Conservation (phyloP, 2,888 invertebrate genomes). For the Drosophila maculinotata region DNA sequence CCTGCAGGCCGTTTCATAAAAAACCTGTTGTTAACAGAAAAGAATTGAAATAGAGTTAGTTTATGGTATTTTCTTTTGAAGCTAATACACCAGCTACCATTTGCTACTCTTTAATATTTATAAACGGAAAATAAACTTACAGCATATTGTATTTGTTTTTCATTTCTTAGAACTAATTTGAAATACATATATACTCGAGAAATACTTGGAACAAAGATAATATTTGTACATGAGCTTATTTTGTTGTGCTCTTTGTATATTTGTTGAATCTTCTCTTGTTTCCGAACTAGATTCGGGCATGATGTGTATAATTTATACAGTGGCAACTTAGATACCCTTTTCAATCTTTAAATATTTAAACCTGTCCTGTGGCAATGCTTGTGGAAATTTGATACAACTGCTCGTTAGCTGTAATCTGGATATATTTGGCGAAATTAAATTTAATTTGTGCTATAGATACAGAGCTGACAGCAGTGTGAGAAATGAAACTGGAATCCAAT, state of each 20-base stretch:
- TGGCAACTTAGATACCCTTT: background rate
- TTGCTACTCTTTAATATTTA: no score
- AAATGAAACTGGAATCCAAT: background rate
- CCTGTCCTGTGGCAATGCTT: background rate
- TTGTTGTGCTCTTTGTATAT: background rate
- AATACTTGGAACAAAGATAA: no score
- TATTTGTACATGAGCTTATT: background rate
- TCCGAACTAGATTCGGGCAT: no score
- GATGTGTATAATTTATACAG: no score
- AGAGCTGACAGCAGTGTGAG: no score
- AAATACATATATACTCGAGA: background rate
- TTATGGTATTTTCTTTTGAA: no score
- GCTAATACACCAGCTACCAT: no score
- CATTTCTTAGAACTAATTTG: background rate
- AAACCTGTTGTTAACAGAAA: no score
- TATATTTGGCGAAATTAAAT: slow-evolving; percentile 7
- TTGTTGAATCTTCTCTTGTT: no score
- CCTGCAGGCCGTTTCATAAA: slow-evolving; percentile 3
- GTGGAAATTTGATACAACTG: background rate
- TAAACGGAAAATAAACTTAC: no score
- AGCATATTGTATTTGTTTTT: no score
- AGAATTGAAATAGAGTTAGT: no score
- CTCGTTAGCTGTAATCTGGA: background rate
- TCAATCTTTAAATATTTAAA: background rate
- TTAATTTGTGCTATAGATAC: slow-evolving; percentile 8